These are phyloP conservation scores for Sebastolobus alascanus DNA, from an alignment of 2,797 vertebrate genomes.

Conservation along the genomic window DNA sequence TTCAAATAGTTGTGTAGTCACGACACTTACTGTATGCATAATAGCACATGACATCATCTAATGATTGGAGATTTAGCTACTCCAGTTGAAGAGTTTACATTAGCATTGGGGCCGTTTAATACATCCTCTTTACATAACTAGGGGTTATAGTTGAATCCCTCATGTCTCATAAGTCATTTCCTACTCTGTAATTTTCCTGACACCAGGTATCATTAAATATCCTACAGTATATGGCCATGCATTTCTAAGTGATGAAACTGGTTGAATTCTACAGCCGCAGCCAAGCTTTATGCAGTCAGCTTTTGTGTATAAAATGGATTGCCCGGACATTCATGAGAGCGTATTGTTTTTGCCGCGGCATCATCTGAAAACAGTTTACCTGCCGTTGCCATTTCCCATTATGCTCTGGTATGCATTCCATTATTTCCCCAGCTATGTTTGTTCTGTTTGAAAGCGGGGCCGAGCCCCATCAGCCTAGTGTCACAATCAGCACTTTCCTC, in stretches of 20 bases:
- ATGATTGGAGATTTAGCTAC: not conserved
- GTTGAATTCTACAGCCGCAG: not conserved
- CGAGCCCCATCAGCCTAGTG: slow-evolving; percentile 61
- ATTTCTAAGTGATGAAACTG: slow-evolving; percentile 38
- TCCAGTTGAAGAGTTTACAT: slow-evolving; percentile 1
- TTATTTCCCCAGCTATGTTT: slow-evolving; percentile 51
- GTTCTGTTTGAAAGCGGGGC: slow-evolving; percentile 35
- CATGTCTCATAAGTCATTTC: not conserved
- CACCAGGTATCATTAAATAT: slow-evolving; percentile 21
- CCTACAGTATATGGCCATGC: slow-evolving; percentile 1
- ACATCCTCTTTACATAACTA: not conserved
- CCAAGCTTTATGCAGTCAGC: slow-evolving; percentile 38
- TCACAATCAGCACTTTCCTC: slow-evolving; percentile 73
- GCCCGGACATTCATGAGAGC: slow-evolving; percentile 24
- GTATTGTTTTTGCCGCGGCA: slow-evolving; percentile 30
- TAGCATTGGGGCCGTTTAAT: slow-evolving; percentile 3
- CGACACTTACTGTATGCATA: not conserved
- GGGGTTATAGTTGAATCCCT: slow-evolving; percentile 31
- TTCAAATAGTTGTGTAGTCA: not conserved
- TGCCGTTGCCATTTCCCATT: slow-evolving; percentile 57
- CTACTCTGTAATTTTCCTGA: slow-evolving; percentile 10
- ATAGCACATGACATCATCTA: not conserved
- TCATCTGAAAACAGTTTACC: slow-evolving; percentile 60
- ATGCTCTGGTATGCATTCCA: slow-evolving; percentile 40
- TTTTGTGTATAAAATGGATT: slow-evolving; percentile 59